These are phyloP conservation scores for Copsychus sechellarum DNA, from an alignment of 2,113 vertebrate genomes.

Conservation along the genomic window DNA sequence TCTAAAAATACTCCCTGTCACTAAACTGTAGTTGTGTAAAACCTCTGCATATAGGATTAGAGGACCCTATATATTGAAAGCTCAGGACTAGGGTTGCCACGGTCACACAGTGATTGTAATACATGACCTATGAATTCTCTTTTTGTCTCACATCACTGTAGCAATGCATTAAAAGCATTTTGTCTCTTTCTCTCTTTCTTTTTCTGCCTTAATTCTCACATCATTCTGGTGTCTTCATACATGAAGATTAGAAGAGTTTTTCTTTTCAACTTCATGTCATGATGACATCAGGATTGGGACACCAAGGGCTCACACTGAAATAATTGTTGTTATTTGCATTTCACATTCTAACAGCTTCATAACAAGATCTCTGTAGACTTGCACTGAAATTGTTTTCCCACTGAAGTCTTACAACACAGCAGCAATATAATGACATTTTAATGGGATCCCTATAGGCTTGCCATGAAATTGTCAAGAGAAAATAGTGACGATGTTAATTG, in stretches of 20 bases:
- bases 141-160: background rate
- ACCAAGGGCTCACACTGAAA: slow-evolving; percentile 30
- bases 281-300: slow-evolving; percentile 12
- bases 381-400: slow-evolving; percentile 60
- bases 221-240: background rate
- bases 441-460: slow-evolving; percentile 63
- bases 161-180: background rate
- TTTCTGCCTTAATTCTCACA: background rate
- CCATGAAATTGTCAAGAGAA: slow-evolving; percentile 66
- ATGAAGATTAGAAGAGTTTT: background rate
- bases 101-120: background rate
- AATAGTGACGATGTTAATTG: slow-evolving; percentile 53
- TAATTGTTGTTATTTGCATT: slow-evolving; percentile 65
- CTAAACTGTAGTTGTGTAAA: background rate
- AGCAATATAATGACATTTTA: slow-evolving; percentile 67
- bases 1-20: background rate
- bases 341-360: slow-evolving; percentile 57
- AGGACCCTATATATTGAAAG: background rate
- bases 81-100: background rate
- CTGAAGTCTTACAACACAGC: slow-evolving; percentile 49
- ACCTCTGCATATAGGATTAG: background rate
- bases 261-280: slow-evolving; percentile 40
- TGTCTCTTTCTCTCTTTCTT: background rate
- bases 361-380: slow-evolving; percentile 64
- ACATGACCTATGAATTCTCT: background rate